A percentile compares a stretch with the other conserved stretches of the same genome.
Conservation (phyloP, 1,140 invertebrate genomes). For the Trichonephila clavata region DNA sequence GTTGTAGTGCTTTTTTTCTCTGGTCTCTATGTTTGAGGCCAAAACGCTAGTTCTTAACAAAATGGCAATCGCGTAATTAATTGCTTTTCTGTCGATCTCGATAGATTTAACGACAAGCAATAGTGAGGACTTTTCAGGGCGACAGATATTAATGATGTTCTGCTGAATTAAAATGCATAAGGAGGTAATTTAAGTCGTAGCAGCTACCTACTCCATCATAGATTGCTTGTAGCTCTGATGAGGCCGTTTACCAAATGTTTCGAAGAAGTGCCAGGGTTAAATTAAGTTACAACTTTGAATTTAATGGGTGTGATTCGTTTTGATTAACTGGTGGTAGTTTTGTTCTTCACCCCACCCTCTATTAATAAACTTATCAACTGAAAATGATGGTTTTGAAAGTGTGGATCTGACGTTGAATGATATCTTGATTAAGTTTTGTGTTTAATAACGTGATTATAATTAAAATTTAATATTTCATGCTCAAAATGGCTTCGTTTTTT, state of each 20-base stretch:
- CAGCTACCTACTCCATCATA: background rate
- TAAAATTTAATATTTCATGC: no score
- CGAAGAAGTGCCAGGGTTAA: background rate
- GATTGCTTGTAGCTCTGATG: background rate
- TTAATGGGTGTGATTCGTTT: background rate
- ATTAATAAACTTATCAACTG: background rate
- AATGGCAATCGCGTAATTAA: slow-evolving; percentile 16
- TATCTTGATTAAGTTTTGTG: background rate
- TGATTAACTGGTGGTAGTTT: background rate
- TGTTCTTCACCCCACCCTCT: background rate
- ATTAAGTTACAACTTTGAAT: background rate
- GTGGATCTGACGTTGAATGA: background rate
- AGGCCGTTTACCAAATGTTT: background rate
- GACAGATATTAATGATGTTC: slow-evolving; percentile 37
- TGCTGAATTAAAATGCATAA: background rate
- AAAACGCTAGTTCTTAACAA: background rate
- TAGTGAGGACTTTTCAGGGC: background rate
- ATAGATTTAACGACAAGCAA: slow-evolving; percentile 22
- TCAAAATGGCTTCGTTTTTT: no score
- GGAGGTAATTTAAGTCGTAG: background rate
- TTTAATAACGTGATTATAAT: background rate
- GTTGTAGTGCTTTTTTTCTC: background rate
- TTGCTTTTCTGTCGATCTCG: slow-evolving; percentile 14
- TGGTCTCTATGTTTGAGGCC: background rate
- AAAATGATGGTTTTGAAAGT: background rate